Conservation (phyloP, 2,113 vertebrate species). For the Esox niger region DNA sequence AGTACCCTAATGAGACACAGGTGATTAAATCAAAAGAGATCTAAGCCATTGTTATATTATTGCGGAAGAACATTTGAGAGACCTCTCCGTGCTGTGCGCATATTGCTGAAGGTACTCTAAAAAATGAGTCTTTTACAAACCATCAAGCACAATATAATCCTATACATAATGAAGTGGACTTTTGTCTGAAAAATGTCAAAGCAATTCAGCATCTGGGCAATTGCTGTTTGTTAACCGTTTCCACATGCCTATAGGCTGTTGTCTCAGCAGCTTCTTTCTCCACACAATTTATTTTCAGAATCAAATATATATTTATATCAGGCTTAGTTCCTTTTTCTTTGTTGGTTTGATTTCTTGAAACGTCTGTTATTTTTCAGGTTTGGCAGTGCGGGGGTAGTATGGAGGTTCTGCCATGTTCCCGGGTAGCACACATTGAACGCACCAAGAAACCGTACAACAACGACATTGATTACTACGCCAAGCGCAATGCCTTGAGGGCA, state of each 20-base stretch:
- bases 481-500: constrained; percentile 81
- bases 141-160: background rate
- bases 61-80: background rate
- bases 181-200: background rate
- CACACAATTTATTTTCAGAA: background rate
- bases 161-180: background rate
- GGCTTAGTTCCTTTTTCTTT: background rate
- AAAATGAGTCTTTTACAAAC: background rate
- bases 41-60: background rate
- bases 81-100: background rate
- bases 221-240: background rate
- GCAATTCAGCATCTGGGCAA: background rate
- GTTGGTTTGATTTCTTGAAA: background rate
- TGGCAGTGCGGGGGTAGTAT: constrained; percentile 91
- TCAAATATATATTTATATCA: too few relatives aligned
- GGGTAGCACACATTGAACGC: constrained; percentile 86
- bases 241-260: background rate
- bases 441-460: constrained; percentile 87
- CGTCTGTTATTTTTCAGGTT: constrained; percentile 64
- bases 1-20: background rate
- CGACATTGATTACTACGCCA: constrained; percentile 87
- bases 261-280: background rate
- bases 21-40: background rate
- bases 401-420: constrained; percentile 86
- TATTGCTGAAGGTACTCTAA: background rate